Evolutionary conservation across 1,140 invertebrate genomes (phyloP).

Genomic region (Mizuhopecten yessoensis): DNA sequence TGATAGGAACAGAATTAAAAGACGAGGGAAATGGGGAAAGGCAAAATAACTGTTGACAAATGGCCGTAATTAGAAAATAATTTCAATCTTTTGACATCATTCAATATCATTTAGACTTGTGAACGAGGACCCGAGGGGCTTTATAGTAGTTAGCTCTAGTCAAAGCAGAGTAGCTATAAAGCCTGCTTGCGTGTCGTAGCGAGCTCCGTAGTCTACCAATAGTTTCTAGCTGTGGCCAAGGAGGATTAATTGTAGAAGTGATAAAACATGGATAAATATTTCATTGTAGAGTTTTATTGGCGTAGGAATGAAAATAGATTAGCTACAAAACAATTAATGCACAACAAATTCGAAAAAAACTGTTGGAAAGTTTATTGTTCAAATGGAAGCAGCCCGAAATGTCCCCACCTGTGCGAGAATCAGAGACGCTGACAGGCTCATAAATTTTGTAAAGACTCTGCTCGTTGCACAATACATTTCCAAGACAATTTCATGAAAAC

Average conservation of each 20-base stretch:
- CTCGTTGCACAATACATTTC: slow-evolving; percentile 33
- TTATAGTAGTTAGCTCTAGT: not conserved
- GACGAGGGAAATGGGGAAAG: not conserved
- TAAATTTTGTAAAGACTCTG: slow-evolving; percentile 20
- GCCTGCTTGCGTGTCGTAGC: not conserved
- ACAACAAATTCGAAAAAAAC: slow-evolving; percentile 28
- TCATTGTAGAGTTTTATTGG: slow-evolving; percentile 39
- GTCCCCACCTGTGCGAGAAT: slow-evolving; percentile 36
- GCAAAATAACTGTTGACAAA: not conserved
- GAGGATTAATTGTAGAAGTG: not conserved
- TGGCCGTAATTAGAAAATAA: not conserved
- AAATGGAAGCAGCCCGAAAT: not conserved
- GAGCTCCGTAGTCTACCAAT: not conserved
- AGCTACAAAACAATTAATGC: slow-evolving; percentile 39
- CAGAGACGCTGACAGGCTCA: not conserved
- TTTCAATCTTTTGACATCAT: slow-evolving; percentile 18
- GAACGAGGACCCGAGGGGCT: not conserved
- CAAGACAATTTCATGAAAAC: slow-evolving; percentile 34
- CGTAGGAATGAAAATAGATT: slow-evolving; percentile 21
- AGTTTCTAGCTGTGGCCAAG: slow-evolving; percentile 23
- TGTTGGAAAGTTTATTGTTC: slow-evolving; percentile 26
- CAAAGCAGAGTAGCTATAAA: not conserved
- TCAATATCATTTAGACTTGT: slow-evolving; percentile 28
- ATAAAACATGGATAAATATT: slow-evolving; percentile 36
- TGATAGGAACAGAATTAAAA: slow-evolving; percentile 22